These are phyloP conservation scores for Ondatra zibethicus DNA, from an alignment of 2,113 vertebrate genomes.

Conservation along the genomic window DNA sequence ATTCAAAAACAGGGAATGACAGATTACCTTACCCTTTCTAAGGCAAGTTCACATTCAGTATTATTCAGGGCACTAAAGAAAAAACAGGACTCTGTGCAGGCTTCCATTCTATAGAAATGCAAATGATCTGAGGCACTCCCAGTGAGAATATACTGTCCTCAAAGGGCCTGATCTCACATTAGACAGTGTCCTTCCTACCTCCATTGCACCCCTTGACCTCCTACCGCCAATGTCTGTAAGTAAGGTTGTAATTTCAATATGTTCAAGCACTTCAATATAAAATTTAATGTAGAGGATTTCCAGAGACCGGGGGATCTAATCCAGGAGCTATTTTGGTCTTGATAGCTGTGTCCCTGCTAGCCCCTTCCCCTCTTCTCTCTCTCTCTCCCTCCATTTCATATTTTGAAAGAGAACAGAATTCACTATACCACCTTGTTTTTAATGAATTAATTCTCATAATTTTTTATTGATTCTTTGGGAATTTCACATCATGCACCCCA, in stretches of 20 bases:
- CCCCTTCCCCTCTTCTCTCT: background rate
- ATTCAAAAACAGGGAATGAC: background rate
- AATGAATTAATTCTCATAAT: background rate
- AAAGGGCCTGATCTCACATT: background rate
- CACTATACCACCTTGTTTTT: background rate
- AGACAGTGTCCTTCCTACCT: background rate
- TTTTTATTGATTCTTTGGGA: background rate
- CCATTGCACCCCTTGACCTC: background rate
- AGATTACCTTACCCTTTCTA: background rate
- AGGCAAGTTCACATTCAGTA: conserved; percentile 4
- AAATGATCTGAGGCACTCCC: background rate
- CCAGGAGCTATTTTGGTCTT: background rate
- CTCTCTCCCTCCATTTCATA: background rate
- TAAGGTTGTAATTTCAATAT: background rate
- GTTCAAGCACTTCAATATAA: background rate
- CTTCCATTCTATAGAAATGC: background rate
- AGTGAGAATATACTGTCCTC: background rate
- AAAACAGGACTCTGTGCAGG: background rate
- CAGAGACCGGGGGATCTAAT: background rate
- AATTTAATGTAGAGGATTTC: background rate
- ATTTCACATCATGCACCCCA: background rate
- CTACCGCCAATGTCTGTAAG: background rate
- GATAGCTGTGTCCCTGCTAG: background rate
- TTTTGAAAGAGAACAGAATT: background rate
- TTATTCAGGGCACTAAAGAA: background rate